These are phyloP conservation scores for Pilophorus perplexus DNA, from an alignment of 2,888 invertebrate species.

Conservation along the genomic window DNA sequence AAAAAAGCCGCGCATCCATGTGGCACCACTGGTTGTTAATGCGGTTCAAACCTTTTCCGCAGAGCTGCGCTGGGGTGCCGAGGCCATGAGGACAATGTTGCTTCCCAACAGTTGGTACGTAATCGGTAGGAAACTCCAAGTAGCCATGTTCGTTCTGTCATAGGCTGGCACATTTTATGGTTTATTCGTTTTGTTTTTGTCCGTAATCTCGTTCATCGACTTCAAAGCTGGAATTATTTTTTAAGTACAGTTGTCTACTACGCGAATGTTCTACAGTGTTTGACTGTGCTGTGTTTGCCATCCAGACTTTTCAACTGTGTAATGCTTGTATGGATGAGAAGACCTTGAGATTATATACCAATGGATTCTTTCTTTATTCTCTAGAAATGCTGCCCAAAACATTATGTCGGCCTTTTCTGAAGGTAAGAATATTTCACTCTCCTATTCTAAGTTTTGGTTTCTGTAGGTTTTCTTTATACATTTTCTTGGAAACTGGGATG, in stretches of 20 bases:
- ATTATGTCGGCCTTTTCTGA: constrained; percentile 29
- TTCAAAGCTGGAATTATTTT: neutral
- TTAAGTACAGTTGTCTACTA: neutral
- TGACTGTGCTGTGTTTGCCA: constrained; percentile 3
- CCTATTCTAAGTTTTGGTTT: no score
- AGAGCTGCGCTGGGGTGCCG: neutral
- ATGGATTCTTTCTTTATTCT: constrained; percentile 36
- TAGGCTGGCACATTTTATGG: constrained; percentile 27
- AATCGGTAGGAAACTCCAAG: constrained; percentile 26
- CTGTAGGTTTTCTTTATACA: no score
- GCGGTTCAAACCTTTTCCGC: neutral
- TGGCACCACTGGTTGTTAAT: neutral
- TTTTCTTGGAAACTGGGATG: constrained; percentile 15
- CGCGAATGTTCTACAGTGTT: constrained; percentile 15
- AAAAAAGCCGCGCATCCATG: neutral
- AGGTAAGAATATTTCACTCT: no score
- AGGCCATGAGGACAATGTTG: constrained; percentile 25
- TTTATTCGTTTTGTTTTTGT: constrained; percentile 20
- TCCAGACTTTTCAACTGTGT: neutral
- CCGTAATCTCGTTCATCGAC: neutral
- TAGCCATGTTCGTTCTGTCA: constrained; percentile 39
- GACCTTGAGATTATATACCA: constrained; percentile 38
- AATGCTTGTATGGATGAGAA: constrained; percentile 27
- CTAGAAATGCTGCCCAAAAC: constrained; percentile 25
- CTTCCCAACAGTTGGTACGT: constrained; percentile 28